Evolutionary conservation across 2,797 vertebrate species (phyloP).

Genomic region (Acanthopagrus latus): DNA sequence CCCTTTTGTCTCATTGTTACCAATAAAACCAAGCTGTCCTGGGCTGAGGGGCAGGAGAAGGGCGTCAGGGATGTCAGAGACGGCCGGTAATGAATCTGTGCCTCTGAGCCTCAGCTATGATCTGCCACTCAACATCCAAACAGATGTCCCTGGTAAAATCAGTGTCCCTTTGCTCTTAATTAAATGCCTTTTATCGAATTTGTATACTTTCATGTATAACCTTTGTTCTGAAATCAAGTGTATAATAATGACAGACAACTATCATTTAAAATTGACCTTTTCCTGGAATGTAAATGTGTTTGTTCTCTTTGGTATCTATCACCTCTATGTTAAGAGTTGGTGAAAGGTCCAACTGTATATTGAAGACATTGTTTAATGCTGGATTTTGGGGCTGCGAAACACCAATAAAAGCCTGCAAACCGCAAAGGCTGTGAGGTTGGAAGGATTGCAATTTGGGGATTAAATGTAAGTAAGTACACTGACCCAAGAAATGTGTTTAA

Average conservation of each 20-base stretch:
- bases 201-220: background rate
- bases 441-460: background rate
- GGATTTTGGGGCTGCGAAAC: background rate
- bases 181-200: background rate
- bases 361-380: background rate
- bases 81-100: constrained; percentile 12
- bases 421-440: background rate
- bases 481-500: too few species aligned
- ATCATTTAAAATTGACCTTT: background rate
- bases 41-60: constrained; percentile 12
- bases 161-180: background rate
- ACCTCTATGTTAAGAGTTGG: background rate
- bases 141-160: background rate
- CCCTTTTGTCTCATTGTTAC: constrained; percentile 19
- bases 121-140: background rate
- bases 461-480: too few species aligned
- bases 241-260: background rate
- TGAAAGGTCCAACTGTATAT: background rate
- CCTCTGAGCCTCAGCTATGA: constrained; percentile 22
- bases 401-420: background rate
- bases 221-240: constrained; percentile 11
- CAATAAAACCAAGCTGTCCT: constrained; percentile 16
- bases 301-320: background rate
- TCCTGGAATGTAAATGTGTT: background rate
- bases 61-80: constrained; percentile 17